phyloP scores from a whole-genome alignment of 1,140 invertebrate species.

The Tetraneura akinire region DNA sequence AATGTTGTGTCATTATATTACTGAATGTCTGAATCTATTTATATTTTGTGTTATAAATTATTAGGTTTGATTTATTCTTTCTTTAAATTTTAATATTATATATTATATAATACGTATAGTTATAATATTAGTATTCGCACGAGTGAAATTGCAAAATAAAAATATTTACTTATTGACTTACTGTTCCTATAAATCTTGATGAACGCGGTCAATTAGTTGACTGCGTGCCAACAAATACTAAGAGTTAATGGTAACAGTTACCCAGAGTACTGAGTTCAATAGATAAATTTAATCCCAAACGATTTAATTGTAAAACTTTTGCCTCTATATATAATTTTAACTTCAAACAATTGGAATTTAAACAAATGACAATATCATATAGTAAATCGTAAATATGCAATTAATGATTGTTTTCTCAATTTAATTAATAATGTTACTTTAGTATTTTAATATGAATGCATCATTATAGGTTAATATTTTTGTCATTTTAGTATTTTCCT shows the following conservation, averaged over 20 bases:
- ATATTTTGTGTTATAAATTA: too few relatives aligned
- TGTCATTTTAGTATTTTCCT: too few relatives aligned
- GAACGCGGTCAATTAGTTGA: slow-evolving; percentile 1
- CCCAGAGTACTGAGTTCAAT: neutral
- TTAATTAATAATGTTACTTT: neutral
- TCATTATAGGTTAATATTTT: too few relatives aligned
- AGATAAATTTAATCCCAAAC: neutral
- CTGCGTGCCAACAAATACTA: slow-evolving; percentile 6
- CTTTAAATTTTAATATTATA: too few relatives aligned
- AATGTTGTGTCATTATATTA: too few relatives aligned
- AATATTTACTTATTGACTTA: neutral
- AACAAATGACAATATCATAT: neutral
- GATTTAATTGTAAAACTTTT: slow-evolving; percentile 21
- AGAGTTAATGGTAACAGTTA: slow-evolving; percentile 14
- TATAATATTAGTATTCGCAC: too few relatives aligned
- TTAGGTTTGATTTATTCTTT: too few relatives aligned
- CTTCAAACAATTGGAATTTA: neutral
- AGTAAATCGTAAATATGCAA: neutral
- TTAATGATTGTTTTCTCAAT: neutral
- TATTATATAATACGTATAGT: too few relatives aligned
- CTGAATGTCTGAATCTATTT: too few relatives aligned
- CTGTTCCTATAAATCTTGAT: neutral
- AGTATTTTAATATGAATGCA: neutral
- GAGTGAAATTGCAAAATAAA: neutral
- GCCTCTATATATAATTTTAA: neutral